phyloP scores from a whole-genome alignment of 2,113 vertebrate genomes.

The Cyanocitta stelleri region DNA sequence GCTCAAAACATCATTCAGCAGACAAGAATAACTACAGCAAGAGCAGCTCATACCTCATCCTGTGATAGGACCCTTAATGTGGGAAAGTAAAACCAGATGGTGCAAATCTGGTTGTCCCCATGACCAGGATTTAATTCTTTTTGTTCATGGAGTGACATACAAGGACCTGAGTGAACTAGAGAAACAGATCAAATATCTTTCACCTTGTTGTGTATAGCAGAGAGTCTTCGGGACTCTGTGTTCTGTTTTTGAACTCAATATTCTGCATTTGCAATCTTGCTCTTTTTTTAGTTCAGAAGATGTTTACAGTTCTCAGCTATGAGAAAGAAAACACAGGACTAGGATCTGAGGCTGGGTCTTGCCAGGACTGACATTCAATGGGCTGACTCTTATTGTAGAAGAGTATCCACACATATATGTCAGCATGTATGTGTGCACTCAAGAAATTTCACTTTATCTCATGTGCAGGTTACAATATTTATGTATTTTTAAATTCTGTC shows the following conservation, averaged over 20 bases:
- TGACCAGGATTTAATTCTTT: neutral
- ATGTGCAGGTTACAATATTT: neutral
- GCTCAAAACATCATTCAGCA: neutral
- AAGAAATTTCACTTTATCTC: neutral
- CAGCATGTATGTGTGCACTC: accelerated
- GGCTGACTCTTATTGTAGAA: neutral
- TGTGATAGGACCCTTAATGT: neutral
- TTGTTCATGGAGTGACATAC: neutral
- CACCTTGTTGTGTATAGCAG: neutral
- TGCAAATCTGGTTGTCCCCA: neutral
- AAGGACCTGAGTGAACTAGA: neutral
- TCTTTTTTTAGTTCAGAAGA: neutral
- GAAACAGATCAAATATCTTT: neutral
- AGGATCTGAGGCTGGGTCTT: neutral
- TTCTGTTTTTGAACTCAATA: neutral
- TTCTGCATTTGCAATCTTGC: neutral
- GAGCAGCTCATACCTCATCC: neutral
- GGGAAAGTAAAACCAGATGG: neutral
- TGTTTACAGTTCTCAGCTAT: neutral
- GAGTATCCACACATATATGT: accelerated
- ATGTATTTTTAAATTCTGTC: neutral
- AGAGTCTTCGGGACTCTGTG: neutral
- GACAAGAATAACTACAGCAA: neutral
- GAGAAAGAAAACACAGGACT: neutral
- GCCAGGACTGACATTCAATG: neutral